phyloP scores from a whole-genome alignment of 1,140 invertebrate species.

The Tribolium madens region DNA sequence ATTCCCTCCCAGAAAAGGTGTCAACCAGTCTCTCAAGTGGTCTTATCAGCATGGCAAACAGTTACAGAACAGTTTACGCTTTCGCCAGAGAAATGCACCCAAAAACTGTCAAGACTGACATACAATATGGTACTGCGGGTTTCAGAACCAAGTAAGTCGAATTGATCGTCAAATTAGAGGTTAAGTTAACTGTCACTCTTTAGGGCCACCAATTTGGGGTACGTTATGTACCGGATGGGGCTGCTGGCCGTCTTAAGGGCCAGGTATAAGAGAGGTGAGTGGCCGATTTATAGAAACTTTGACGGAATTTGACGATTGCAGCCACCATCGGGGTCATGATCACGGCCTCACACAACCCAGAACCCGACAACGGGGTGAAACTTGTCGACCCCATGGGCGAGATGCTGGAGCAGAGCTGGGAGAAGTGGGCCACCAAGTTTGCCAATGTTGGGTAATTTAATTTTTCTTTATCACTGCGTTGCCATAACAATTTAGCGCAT shows the following conservation, averaged over 20 bases:
- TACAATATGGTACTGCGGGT: constrained; percentile 78
- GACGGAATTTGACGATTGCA: constrained; percentile 45
- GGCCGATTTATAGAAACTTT: background rate
- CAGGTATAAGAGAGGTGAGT: constrained; percentile 79
- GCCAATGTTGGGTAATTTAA: constrained; percentile 77
- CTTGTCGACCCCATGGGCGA: constrained; percentile 95
- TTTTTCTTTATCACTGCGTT: too few relatives aligned
- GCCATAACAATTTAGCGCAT: too few relatives aligned
- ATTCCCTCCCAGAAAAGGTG: constrained; percentile 34
- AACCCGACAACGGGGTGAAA: constrained; percentile 97
- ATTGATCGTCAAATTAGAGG: background rate
- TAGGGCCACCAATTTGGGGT: constrained; percentile 85
- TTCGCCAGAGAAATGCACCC: constrained; percentile 81
- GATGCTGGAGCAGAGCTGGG: constrained; percentile 95
- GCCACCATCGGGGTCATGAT: constrained; percentile 94
- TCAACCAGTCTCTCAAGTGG: constrained; percentile 32
- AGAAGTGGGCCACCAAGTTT: constrained; percentile 86
- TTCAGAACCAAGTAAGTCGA: constrained; percentile 76
- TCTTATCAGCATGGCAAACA: constrained; percentile 58
- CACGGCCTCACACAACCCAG: constrained; percentile 98
- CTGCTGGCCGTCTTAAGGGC: constrained; percentile 90
- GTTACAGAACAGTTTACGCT: constrained; percentile 73
- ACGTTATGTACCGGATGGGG: constrained; percentile 94
- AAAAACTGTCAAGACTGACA: constrained; percentile 72
- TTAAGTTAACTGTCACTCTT: constrained; percentile 63